phyloP scores from a whole-genome alignment of 2,797 vertebrate genomes.

The Hipposideros larvatus region DNA sequence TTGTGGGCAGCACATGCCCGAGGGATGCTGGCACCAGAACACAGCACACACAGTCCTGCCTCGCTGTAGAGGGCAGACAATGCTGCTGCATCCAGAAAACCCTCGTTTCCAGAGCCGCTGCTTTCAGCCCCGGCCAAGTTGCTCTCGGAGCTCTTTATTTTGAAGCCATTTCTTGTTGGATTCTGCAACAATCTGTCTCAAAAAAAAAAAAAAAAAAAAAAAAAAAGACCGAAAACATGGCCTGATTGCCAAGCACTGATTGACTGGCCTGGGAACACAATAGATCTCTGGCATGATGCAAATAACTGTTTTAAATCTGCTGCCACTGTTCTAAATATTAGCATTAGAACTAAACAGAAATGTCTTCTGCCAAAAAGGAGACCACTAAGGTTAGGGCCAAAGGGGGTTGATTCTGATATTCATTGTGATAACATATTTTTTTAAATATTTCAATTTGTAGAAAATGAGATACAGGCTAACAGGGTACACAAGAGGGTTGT shows the following conservation, averaged over 20 bases:
- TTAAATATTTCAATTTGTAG: conserved; percentile 83
- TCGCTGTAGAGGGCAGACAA: accelerated
- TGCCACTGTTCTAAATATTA: conserved; percentile 84
- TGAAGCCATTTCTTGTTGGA: conserved; percentile 68
- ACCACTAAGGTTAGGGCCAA: conserved; percentile 80
- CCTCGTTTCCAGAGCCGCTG: not conserved
- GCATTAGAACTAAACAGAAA: conserved; percentile 84
- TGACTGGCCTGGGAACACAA: conserved; percentile 61
- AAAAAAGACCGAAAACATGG: not conserved
- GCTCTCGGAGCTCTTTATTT: conserved; percentile 52
- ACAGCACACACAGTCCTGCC: not conserved
- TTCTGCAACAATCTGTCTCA: not conserved
- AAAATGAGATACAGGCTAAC: conserved; percentile 74
- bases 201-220: not conserved
- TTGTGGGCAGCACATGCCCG: not conserved
- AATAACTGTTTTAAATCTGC: conserved; percentile 80
- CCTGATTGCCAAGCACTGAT: conserved; percentile 60
- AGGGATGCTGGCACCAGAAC: not conserved
- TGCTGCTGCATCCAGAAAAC: conserved; percentile 35
- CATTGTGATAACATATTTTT: conserved; percentile 77
- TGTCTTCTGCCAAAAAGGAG: conserved; percentile 70
- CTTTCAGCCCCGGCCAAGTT: not conserved
- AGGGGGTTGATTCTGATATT: conserved; percentile 83
- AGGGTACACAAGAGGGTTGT: conserved; percentile 57
- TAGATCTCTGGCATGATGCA: conserved; percentile 68